phyloP scores from a whole-genome alignment of 2,113 vertebrate species.

The Procapra przewalskii region DNA sequence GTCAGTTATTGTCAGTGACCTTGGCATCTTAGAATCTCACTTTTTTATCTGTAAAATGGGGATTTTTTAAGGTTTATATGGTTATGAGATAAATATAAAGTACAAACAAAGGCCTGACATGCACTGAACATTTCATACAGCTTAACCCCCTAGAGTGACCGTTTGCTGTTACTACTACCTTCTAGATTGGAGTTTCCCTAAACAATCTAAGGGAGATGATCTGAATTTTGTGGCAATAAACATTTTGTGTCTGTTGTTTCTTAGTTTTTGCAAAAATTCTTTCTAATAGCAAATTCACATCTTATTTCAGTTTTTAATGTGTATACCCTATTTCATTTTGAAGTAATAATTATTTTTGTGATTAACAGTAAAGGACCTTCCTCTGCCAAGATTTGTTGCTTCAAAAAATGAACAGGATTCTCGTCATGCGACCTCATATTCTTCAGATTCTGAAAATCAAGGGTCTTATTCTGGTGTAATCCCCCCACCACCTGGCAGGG shows the following conservation, averaged over 20 bases:
- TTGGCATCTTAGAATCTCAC: background rate
- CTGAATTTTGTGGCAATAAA: background rate
- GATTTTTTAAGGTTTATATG: background rate
- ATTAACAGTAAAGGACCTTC: constrained; percentile 93
- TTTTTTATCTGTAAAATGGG: background rate
- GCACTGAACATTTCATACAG: background rate
- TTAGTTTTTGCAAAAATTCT: background rate
- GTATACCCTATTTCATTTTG: background rate
- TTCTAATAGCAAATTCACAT: background rate
- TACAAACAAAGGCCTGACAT: background rate
- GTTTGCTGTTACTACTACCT: background rate
- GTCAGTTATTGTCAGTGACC: background rate
- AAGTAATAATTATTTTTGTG: constrained; percentile 34
- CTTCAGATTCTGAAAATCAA: constrained; percentile 91
- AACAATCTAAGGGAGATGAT: background rate
- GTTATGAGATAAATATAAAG: background rate
- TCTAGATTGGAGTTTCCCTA: background rate
- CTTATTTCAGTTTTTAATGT: background rate
- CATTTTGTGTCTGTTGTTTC: background rate
- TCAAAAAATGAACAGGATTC: constrained; percentile 95
- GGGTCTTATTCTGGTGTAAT: constrained; percentile 93
- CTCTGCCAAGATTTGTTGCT: constrained; percentile 92
- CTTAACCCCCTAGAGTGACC: background rate
- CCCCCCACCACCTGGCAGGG: constrained; percentile 92
- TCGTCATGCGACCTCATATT: constrained; percentile 88